Percentiles rank a stretch among this genome's conserved stretches.
Conservation (phyloP, 2,113 vertebrate species). For the Progne subis region DNA sequence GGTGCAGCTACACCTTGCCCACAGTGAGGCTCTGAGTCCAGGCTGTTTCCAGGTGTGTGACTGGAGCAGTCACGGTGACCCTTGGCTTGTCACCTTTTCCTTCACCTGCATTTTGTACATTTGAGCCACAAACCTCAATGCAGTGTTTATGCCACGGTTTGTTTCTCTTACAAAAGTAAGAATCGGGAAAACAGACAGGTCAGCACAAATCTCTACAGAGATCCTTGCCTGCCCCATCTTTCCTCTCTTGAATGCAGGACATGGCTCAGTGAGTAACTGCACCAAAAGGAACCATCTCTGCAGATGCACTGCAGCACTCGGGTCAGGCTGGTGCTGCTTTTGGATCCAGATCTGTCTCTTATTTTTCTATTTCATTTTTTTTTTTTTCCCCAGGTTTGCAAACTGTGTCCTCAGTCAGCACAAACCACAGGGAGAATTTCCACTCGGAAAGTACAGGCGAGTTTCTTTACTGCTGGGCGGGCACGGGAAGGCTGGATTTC, state of each 20-base stretch:
- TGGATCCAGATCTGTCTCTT: not conserved
- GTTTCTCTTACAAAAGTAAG: not conserved
- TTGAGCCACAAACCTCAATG: not conserved
- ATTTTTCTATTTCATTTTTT: not conserved
- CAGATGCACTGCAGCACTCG: rapidly evolving
- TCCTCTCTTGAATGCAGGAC: not conserved
- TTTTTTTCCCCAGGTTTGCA: not conserved
- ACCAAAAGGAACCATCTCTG: not conserved
- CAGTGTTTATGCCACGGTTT: not conserved
- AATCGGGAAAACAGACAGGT: not conserved
- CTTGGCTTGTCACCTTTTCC: not conserved
- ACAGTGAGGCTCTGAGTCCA: too few relatives aligned
- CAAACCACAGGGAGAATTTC: constrained; percentile 55
- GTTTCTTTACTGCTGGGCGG: not conserved
- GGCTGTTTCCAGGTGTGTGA: not conserved
- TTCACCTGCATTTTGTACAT: not conserved
- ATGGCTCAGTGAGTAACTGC: not conserved
- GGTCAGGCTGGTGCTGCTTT: not conserved
- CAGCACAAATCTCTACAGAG: not conserved
- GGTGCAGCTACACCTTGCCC: not conserved
- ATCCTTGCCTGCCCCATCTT: not conserved
- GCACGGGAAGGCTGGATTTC: not conserved
- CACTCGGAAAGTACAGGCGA: constrained; percentile 14
- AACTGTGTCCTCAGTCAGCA: constrained; percentile 29
- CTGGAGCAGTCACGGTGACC: not conserved